Percentiles rank a stretch among this genome's conserved stretches.
These are phyloP conservation scores for Chaetophractus vellerosus DNA, from an alignment of 2,797 vertebrate genomes.

Conservation along the genomic window DNA sequence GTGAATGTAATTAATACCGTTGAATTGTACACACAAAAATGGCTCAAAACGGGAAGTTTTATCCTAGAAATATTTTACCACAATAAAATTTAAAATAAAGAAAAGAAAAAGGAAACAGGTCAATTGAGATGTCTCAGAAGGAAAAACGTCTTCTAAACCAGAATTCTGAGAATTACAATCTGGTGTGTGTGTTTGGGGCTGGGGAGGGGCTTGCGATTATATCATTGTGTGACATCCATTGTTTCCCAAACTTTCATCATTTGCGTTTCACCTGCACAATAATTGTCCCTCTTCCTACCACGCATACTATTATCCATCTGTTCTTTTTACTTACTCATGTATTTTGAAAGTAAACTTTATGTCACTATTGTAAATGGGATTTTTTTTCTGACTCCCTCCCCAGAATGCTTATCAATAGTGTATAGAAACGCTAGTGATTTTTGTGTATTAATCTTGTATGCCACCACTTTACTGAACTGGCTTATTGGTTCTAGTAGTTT, in stretches of 20 bases:
- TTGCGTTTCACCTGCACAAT: background rate
- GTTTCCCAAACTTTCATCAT: background rate
- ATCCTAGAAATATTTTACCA: no score
- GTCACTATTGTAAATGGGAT: background rate
- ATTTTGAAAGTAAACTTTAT: background rate
- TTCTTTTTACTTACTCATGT: background rate
- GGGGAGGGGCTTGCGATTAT: no score
- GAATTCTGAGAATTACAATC: background rate
- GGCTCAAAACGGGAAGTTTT: no score
- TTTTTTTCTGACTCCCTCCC: background rate
- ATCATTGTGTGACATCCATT: background rate
- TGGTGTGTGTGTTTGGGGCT: background rate
- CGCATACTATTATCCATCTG: background rate
- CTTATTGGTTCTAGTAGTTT: no score
- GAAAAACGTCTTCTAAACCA: background rate
- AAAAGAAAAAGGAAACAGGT: background rate
- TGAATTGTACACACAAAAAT: no score
- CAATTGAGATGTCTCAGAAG: background rate
- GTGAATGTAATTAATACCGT: no score
- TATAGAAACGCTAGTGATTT: no score
- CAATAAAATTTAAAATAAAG: no score
- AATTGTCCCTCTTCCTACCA: background rate
- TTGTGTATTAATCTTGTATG: no score
- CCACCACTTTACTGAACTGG: no score
- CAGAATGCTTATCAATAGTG: no score